Evolutionary conservation across 2,797 vertebrate species (phyloP), one percentile per base, ranked within the genome.

Genomic region (Ataeniobius toweri): DNA sequence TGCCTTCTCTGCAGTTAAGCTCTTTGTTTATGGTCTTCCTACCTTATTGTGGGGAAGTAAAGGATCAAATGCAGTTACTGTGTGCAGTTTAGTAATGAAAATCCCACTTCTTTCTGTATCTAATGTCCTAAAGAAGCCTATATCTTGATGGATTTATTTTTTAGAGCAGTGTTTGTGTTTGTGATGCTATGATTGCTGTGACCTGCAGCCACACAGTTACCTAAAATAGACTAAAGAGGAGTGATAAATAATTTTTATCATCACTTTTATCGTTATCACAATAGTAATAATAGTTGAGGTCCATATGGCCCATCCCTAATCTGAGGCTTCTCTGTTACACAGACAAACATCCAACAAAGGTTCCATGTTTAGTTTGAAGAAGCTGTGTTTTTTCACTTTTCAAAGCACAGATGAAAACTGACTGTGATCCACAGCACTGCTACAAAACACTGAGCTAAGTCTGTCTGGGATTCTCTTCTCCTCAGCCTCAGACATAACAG

Each of bases 391-490:
- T 51, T 78, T 56, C 28, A n/a, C 69, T 77, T 79, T 61, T 77
- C 73, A 82, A 78, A 74, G 76, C 84, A 72, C 63, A 80, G 85
- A 90, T 88, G 77, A 91, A 89, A 24, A 85, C 80, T 74, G 78
- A 84, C 86, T 89, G 36, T 36, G 36, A 4, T 36, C 36, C 36
- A 36, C 36, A 36, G 36, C 36, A 36, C 36, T 36, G 36, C 36
- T 36, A 36, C 36, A 36, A 36, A 36, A 36, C 36, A 36, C 36
- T 36, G 31, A 2, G 36, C 36, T 93, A 92, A 94, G 91, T 92
- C 89, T 88, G 94, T 95, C 94, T 95, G 93, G 92, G 93, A 89
- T 93, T 94, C 93, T 88, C 75, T 88, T 92, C 91, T 94, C 88
- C 82, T 80, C 79, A 56, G 87, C 84, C 88, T 92, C 90, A 95